Conservation (phyloP, 2,113 vertebrate genomes). For the Ctenodactylus gundi region DNA sequence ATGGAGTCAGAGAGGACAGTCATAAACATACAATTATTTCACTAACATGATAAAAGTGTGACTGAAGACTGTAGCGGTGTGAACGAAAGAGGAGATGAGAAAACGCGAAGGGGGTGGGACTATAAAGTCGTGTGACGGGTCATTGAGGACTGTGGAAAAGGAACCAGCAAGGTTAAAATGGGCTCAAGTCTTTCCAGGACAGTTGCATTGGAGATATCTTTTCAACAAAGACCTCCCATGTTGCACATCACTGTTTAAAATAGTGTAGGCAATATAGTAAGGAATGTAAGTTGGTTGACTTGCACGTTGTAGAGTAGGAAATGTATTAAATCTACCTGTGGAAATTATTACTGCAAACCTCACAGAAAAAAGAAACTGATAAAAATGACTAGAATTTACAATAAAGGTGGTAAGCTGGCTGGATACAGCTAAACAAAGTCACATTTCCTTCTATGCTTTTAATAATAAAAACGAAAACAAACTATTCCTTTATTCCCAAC, state of each 20-base stretch:
- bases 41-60: neutral
- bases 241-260: neutral
- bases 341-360: neutral
- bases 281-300: neutral
- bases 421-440: slow-evolving; percentile 49
- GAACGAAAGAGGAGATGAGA: neutral
- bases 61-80: neutral
- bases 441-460: neutral
- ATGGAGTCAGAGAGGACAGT: neutral
- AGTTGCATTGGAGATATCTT: neutral
- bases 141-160: neutral
- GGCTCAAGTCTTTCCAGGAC: fast-evolving
- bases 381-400: neutral
- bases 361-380: neutral
- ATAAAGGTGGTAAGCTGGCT: slow-evolving; percentile 26
- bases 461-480: neutral
- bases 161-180: neutral
- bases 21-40: neutral
- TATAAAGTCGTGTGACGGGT: neutral
- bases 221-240: neutral
- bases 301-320: neutral
- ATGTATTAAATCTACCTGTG: neutral
- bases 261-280: neutral
- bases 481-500: neutral
- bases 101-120: neutral